A percentile compares a stretch with the other conserved stretches of the same genome.
These are phyloP conservation scores for Lytechinus variegatus DNA, from an alignment of 35 echinoderm and acorn worm genomes.

Conservation along the genomic window DNA sequence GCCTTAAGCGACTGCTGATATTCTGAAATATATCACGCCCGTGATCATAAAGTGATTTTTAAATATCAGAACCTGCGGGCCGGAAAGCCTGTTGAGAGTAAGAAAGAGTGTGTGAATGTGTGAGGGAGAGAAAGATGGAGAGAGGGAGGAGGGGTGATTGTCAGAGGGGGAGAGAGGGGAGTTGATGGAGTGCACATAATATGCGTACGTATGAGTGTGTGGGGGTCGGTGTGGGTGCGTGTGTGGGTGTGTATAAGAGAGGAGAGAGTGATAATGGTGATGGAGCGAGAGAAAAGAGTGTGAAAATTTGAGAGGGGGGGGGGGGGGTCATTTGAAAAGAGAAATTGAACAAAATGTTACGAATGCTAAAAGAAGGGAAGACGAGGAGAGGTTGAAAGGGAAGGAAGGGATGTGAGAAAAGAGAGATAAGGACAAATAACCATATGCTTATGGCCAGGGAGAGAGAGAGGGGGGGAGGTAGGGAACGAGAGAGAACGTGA, in stretches of 20 bases:
- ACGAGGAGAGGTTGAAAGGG: no score
- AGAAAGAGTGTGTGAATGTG: background rate
- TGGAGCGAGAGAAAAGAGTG: no score
- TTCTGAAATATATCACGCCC: background rate
- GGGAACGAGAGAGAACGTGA: background rate
- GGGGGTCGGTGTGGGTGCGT: no score
- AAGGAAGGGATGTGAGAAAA: background rate
- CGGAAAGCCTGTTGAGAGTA: background rate
- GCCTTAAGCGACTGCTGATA: background rate
- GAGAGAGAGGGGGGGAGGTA: background rate
- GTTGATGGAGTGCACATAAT: background rate
- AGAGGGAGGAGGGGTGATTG: background rate
- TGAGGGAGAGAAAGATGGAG: background rate
- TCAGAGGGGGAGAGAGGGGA: background rate
- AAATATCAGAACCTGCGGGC: background rate
- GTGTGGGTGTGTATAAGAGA: no score
- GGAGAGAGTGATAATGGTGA: no score
- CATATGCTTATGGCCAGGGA: background rate
- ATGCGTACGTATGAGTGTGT: no score
- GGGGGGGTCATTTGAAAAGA: no score
- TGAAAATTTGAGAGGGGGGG: no score
- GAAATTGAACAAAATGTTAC: no score
- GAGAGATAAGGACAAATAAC: background rate
- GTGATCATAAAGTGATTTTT: background rate
- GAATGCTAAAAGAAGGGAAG: no score